phyloP scores from a whole-genome alignment of 2,888 invertebrate genomes.

The Endomychus coccineus region DNA sequence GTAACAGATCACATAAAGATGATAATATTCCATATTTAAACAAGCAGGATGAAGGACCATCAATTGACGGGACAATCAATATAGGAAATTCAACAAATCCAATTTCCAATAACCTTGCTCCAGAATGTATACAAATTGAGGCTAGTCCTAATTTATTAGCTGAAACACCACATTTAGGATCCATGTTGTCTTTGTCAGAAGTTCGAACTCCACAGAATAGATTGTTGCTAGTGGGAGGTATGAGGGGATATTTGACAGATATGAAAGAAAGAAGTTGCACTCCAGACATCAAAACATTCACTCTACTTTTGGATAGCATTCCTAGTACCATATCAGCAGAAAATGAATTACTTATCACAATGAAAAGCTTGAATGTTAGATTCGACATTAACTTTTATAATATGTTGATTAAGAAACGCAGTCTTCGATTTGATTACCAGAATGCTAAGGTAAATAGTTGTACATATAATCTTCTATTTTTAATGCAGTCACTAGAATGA shows the following conservation, averaged over 20 bases:
- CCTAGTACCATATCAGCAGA: constrained; percentile 63
- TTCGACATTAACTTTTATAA: constrained; percentile 81
- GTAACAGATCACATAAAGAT: background rate
- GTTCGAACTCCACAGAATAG: constrained; percentile 56
- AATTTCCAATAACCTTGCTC: constrained; percentile 21
- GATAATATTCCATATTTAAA: constrained; percentile 7
- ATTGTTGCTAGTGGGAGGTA: constrained; percentile 72
- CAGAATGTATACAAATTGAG: constrained; percentile 18
- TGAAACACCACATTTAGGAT: constrained; percentile 52
- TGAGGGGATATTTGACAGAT: constrained; percentile 63
- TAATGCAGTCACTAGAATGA: no score
- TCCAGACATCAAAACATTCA: constrained; percentile 74
- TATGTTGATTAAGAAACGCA: constrained; percentile 74
- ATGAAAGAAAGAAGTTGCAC: constrained; percentile 61
- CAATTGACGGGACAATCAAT: background rate
- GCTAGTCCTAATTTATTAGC: constrained; percentile 60
- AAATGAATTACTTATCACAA: constrained; percentile 54
- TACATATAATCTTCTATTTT: background rate
- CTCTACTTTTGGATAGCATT: constrained; percentile 65
- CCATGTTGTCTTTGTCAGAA: constrained; percentile 53
- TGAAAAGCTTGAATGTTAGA: constrained; percentile 53
- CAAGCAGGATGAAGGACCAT: background rate
- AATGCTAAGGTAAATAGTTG: constrained; percentile 58
- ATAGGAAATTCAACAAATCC: background rate
- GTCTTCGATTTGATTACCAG: constrained; percentile 59